Percentiles rank a stretch among this genome's conserved stretches.
These are phyloP conservation scores for Melitaea athalia DNA, from an alignment of 2,888 invertebrate species.

Conservation along the genomic window DNA sequence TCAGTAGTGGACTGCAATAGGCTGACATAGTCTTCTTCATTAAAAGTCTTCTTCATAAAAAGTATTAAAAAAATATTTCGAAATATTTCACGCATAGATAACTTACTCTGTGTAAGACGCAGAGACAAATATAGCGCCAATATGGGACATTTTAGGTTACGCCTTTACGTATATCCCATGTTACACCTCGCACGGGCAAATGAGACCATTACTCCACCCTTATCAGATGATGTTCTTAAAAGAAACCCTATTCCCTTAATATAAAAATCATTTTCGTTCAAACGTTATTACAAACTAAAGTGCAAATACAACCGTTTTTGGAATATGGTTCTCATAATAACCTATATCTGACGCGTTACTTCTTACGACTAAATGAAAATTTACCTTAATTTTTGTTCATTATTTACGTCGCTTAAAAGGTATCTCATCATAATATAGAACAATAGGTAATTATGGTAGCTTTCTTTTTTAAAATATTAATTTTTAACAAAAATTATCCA, in stretches of 20 bases:
- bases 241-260: slow-evolving; percentile 51
- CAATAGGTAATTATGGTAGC: neutral
- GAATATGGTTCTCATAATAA: slow-evolving; percentile 51
- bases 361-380: slow-evolving; percentile 36
- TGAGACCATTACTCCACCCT: slow-evolving; percentile 73
- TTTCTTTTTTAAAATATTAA: neutral
- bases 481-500: neutral
- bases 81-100: slow-evolving; percentile 43
- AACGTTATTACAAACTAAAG: slow-evolving; percentile 50
- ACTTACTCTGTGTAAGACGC: slow-evolving; percentile 17
- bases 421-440: slow-evolving; percentile 7
- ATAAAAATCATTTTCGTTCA: slow-evolving; percentile 52
- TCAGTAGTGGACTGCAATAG: too few species aligned
- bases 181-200: slow-evolving; percentile 71
- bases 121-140: slow-evolving; percentile 55
- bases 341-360: slow-evolving; percentile 34
- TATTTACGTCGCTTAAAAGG: slow-evolving; percentile 23
- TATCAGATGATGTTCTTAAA: slow-evolving; percentile 46
- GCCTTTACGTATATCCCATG: slow-evolving; percentile 59
- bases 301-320: slow-evolving; percentile 56
- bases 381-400: slow-evolving; percentile 32
- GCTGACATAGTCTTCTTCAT: too few species aligned
- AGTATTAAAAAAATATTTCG: slow-evolving; percentile 27
- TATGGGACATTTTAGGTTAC: slow-evolving; percentile 65
- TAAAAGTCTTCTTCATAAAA: neutral